Base-by-base conservation (phyloP, 2,113 vertebrate species). In the Hyaena hyaena region DNA sequence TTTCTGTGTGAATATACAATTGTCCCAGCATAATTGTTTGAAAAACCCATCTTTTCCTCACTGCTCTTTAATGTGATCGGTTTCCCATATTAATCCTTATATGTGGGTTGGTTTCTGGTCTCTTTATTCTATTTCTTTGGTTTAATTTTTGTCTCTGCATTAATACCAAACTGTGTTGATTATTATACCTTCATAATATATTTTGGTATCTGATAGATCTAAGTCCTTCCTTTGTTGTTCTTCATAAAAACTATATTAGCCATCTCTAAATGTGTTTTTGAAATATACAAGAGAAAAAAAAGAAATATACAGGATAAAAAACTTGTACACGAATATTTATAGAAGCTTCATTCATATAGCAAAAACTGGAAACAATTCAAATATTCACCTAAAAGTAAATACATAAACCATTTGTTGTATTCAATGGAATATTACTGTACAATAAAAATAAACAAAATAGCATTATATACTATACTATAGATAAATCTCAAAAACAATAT, bases 261-360 rank as follows among this genome's bases (percentile, higher is more conserved):
- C 43, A 77, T 91, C 63, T 92, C 58, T 50, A 91, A 69, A 69
- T 35, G 79, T 81, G 39, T 55, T 45, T 97, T 77, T 21, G 19
- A 95, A 96, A 88, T 35, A 95, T 50, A 48, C 31, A 90, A 33
- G 73, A 86, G 58, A 84, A 88, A 39, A 39, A 93, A 86, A 28
- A 28, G 19, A 95, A 96, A 84, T 35, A 95, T 61, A 48, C 35
- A 90, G 28, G 73, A 86, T 65, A 84, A 88, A 93, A 85, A 55
- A 28, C n/a, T 65, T 83, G 7, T 31, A 31, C 31, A 58, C 74
- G 69, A 43, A 80, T 48, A 50, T 48, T 69, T 31, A 73, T 28
- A 92, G 71, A 35, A 81, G 7, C 2, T 81, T 84, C 55, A 24
- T 89, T 26, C 50, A 35, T 14, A 63, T 81, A 76, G 28, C 23